A percentile compares a stretch with the other conserved stretches of the same genome.
These are phyloP conservation scores for Eupleurogrammus muticus DNA, from an alignment of 2,797 vertebrate genomes.

Conservation along the genomic window DNA sequence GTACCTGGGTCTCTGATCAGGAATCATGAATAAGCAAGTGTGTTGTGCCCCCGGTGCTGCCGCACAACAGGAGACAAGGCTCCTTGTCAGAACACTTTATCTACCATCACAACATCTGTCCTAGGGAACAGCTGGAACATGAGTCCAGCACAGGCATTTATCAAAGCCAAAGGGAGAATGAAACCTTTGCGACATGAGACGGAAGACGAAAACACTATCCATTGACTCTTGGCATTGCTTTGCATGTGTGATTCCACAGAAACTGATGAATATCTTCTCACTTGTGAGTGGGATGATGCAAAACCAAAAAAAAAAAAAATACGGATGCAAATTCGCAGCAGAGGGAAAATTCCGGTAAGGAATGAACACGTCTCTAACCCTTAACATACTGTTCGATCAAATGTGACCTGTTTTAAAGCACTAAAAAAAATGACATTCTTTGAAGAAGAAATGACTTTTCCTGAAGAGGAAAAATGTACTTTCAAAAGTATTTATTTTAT, in stretches of 20 bases:
- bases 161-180: constrained; percentile 10
- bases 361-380: background rate
- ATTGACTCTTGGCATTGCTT: constrained; percentile 27
- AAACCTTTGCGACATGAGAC: background rate
- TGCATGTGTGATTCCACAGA: constrained; percentile 26
- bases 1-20: constrained; percentile 66
- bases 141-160: background rate
- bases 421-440: too few species aligned
- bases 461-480: too few species aligned
- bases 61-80: constrained; percentile 41
- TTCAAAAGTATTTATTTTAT: too few species aligned
- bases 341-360: constrained; percentile 46
- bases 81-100: constrained; percentile 40
- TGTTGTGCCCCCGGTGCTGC: constrained; percentile 34
- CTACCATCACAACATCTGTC: constrained; percentile 43
- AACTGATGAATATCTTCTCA: too few species aligned
- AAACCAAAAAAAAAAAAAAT: constrained; percentile 8
- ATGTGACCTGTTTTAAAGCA: too few species aligned
- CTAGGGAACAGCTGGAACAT: constrained; percentile 31
- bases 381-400: too few species aligned
- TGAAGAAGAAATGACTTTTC: too few species aligned
- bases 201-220: background rate
- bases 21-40: constrained; percentile 61
- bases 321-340: constrained; percentile 44
- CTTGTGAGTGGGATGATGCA: constrained; percentile 2